Evolutionary conservation across 2,113 vertebrate species (phyloP).

Genomic region (Tupaia chinensis): DNA sequence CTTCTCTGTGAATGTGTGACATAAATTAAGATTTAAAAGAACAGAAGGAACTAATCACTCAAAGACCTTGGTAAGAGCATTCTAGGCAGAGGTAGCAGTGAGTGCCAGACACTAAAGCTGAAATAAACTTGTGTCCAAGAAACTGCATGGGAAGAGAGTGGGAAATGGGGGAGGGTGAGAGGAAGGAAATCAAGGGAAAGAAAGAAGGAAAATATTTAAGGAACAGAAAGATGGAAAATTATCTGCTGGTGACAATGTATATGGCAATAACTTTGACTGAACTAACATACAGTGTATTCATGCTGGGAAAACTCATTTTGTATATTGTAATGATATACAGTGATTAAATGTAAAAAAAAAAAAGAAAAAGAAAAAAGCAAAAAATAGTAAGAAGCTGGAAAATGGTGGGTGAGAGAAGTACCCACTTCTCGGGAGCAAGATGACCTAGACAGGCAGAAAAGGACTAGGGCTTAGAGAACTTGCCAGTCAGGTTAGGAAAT

Average conservation of each 20-base stretch:
- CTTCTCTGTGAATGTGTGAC: neutral
- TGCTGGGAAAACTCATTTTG: too few species aligned
- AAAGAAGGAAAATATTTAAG: too few species aligned
- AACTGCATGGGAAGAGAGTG: too few species aligned
- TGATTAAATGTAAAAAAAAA: too few species aligned
- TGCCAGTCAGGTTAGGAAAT: neutral
- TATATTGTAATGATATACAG: too few species aligned
- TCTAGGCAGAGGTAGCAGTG: neutral
- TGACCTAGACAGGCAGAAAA: neutral
- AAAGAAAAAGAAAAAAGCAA: too few species aligned
- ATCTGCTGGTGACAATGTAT: too few species aligned
- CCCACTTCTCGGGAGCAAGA: neutral
- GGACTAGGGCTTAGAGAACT: neutral
- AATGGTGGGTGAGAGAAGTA: neutral
- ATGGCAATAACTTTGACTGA: too few species aligned
- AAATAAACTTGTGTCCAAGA: neutral
- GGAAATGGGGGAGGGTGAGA: too few species aligned
- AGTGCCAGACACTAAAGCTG: neutral
- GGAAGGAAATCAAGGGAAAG: too few species aligned
- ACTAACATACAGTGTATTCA: too few species aligned
- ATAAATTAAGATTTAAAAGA: conserved; percentile 7
- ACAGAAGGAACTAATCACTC: neutral
- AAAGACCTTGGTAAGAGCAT: neutral
- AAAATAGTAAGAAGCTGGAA: neutral
- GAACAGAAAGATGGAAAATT: too few species aligned